Conservation (phyloP, 2,113 vertebrate species). For the Chionomys nivalis region DNA sequence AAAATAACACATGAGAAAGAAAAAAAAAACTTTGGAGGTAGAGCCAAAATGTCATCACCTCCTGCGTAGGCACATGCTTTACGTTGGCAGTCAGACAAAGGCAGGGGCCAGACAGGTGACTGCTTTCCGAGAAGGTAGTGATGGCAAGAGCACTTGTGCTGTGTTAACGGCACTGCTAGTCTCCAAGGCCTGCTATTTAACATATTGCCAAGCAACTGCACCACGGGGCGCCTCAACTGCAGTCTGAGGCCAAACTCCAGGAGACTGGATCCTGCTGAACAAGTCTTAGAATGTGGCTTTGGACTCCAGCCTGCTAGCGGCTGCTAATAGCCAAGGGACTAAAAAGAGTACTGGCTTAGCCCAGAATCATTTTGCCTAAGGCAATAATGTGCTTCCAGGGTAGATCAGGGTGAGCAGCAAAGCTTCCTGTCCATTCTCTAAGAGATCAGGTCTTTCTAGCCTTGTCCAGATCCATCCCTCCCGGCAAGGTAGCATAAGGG, state of each 20-base stretch:
- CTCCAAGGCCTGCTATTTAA: conserved; percentile 35
- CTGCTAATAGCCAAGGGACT: neutral
- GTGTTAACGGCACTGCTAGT: neutral
- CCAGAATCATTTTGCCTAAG: neutral
- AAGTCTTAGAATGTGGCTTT: conserved; percentile 4
- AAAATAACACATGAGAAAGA: conserved; percentile 74
- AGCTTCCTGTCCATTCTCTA: neutral
- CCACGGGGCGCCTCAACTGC: conserved; percentile 12
- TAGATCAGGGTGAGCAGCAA: neutral
- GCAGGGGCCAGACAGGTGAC: conserved; percentile 45
- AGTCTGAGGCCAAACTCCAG: conserved; percentile 60
- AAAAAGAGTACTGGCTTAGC: neutral
- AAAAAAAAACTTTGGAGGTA: conserved; percentile 52
- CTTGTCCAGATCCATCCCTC: neutral
- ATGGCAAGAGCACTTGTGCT: neutral
- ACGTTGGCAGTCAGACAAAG: conserved; percentile 71
- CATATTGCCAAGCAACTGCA: conserved; percentile 47
- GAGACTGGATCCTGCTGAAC: neutral
- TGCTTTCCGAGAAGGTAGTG: conserved; percentile 57
- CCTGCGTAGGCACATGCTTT: conserved; percentile 68
- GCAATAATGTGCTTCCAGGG: neutral
- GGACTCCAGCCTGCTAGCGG: conserved; percentile 29
- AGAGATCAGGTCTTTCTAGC: neutral
- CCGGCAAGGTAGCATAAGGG: neutral
- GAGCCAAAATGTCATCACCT: conserved; percentile 77